These are phyloP conservation scores for Malthinus flaveolus DNA, from an alignment of 2,888 invertebrate genomes.

Conservation along the genomic window DNA sequence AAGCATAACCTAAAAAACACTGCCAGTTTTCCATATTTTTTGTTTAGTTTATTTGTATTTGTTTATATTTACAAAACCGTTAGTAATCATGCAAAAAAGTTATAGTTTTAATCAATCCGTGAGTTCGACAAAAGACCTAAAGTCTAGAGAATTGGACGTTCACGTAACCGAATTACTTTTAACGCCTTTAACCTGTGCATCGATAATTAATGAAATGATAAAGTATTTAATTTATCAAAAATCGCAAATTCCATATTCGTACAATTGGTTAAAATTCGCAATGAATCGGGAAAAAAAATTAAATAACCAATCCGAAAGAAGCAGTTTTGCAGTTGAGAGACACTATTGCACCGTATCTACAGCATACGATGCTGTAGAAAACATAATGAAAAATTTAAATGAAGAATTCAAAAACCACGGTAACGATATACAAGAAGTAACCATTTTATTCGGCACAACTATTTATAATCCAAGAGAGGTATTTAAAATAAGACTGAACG, in stretches of 20 bases:
- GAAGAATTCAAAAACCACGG: constrained; percentile 38
- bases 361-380: constrained; percentile 44
- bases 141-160: constrained; percentile 45
- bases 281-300: constrained; percentile 41
- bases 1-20: no score
- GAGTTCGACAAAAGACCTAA: not conserved
- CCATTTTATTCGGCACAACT: constrained; percentile 45
- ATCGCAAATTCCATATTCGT: constrained; percentile 53
- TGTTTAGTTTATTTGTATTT: not conserved
- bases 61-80: no score
- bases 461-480: constrained; percentile 44
- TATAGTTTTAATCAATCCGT: not conserved
- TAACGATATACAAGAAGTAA: constrained; percentile 40
- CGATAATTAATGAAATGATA: constrained; percentile 60
- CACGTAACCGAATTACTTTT: constrained; percentile 57
- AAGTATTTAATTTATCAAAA: constrained; percentile 63
- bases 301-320: constrained; percentile 7
- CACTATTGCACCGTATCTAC: constrained; percentile 43
- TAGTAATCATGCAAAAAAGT: not conserved
- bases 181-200: constrained; percentile 61
- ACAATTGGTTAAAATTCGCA: constrained; percentile 43
- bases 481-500: constrained; percentile 40
- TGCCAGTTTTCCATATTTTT: not conserved
- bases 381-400: constrained; percentile 41
- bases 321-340: constrained; percentile 40